Evolutionary conservation across 2,113 vertebrate genomes (phyloP), one percentile per base, ranked within the genome.

Genomic region (Cercopithecus mona): DNA sequence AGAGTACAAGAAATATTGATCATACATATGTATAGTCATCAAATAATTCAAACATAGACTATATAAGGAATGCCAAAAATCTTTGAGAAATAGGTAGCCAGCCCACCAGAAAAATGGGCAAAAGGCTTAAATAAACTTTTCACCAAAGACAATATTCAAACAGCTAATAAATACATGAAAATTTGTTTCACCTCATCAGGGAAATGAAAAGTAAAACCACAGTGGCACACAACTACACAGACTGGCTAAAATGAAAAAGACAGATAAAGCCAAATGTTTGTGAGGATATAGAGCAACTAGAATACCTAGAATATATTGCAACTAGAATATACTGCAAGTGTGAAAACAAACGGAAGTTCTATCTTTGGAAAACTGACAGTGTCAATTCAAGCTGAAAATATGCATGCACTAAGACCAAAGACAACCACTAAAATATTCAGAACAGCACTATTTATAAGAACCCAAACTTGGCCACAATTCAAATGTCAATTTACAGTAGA

Each of bases 181-280:
- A 90, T 17, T 70, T 93, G 16, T 72, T 73, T 52, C 73, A 83
- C 38, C 40, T 78, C 38, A 75, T 73, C 32, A 87, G 23, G 27
- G 30, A 92, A 93, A 72, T 85, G 17, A 88, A 88, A 96, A 75
- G 32, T 38, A 88, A 88, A 95, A 52, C 48, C 35, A 75, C 23
- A 68, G 0, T 35, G 50, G 43, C 50, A 73, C 48, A 85, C 52
- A 45, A n/a, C 17, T 6, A 52, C 16, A 35, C 35, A 84, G 50
- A 55, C 22, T 32, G n/a, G 61, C 43, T 55, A 79, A 68, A 90
- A 73, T 93, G 27, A 79, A 84, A 93, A 83, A 11, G 18, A 32
- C 25, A 57, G 18, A 61, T 61, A 85, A 92, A 66, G 23, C 18
- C 79, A 88, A 48, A 27, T 57, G 52, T 64, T 64, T 61, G 10